Evolutionary conservation across 2,113 vertebrate species (phyloP).

Genomic region (Cyprinus carpio): DNA sequence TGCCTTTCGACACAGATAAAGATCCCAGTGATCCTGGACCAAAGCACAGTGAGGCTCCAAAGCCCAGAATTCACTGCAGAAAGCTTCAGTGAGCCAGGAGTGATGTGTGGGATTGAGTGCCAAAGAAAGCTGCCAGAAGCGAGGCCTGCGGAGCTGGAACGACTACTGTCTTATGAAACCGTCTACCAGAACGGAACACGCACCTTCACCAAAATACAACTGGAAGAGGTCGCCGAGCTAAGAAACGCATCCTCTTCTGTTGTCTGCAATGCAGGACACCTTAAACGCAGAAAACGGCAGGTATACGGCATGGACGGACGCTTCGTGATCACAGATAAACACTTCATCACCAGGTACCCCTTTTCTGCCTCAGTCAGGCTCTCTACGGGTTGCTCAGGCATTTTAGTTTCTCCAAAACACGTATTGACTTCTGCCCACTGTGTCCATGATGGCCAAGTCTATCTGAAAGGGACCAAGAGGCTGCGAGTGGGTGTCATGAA

Average conservation of each 20-base stretch:
- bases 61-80: slow-evolving; percentile 75
- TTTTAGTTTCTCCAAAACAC: slow-evolving; percentile 83
- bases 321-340: slow-evolving; percentile 87
- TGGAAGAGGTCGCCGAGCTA: slow-evolving; percentile 58
- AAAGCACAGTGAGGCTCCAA: slow-evolving; percentile 75
- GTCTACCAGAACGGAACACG: slow-evolving; percentile 86
- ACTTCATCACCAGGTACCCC: slow-evolving; percentile 83
- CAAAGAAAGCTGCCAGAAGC: slow-evolving; percentile 74
- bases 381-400: slow-evolving; percentile 88
- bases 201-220: slow-evolving; percentile 80
- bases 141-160: slow-evolving; percentile 78
- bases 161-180: slow-evolving; percentile 87
- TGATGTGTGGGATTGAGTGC: slow-evolving; percentile 86
- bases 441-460: slow-evolving; percentile 84
- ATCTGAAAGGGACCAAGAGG: slow-evolving; percentile 76
- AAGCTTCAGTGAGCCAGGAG: slow-evolving; percentile 47
- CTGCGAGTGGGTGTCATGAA: slow-evolving; percentile 86
- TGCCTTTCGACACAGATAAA: slow-evolving; percentile 77
- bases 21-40: slow-evolving; percentile 79
- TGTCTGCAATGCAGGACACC: neutral
- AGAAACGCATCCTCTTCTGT: neutral
- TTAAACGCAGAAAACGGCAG: slow-evolving; percentile 77
- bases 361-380: slow-evolving; percentile 89
- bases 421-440: slow-evolving; percentile 92
- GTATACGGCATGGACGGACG: slow-evolving; percentile 87